Evolutionary conservation across 2,113 vertebrate genomes (phyloP), one percentile per base, ranked within the genome.

Genomic region (Hylia prasina): DNA sequence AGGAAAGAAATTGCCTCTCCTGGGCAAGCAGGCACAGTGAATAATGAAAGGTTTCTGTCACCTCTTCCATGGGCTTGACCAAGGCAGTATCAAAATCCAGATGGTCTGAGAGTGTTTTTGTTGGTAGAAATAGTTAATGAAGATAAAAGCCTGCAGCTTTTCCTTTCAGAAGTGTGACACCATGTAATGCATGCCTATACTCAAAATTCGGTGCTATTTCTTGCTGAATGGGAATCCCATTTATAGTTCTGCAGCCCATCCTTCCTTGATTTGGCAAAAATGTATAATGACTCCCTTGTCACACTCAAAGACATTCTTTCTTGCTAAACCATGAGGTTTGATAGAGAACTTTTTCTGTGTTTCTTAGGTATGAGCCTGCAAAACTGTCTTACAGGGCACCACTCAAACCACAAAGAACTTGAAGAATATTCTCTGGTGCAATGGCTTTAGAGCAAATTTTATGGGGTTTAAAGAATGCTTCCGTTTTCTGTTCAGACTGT

Each of bases 11-110:
- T 82, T 97, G 93, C 97, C 97, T 91, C 95, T 98, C 96, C 93
- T 95, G 83, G 98, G 98, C 96, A 98, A 98, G 96, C 98, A 98
- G 93, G 97, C 97, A 66, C 97, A 98, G 91, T 90, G 93, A 81
- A 98, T 97, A 82, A 96, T 98, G 91, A 17, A 53, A 97, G 81
- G 30, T 94, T 98, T 27, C 95, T 70, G 76, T 27, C 85, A 98
- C 96, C 12, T 98, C 97, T 7, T 96, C 97, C 64, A 21, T 70
- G 3, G 98, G 96, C 82, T 98, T 98, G 65, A 98, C 97, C 94
- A 98, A 97, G 44, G 98, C 98, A 56, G 96, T 98, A 79, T 98
- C 98, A 9, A 97, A 98, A 86, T 98, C 97, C 93, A 98, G 96
- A 71, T 98, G 97, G 19, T 97, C 98, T 87, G 98, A 97, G 25